Evolutionary conservation across 2,888 invertebrate species (phyloP), one percentile per base, ranked within the genome.

Genomic region (Drosophila austrosaltans): DNA sequence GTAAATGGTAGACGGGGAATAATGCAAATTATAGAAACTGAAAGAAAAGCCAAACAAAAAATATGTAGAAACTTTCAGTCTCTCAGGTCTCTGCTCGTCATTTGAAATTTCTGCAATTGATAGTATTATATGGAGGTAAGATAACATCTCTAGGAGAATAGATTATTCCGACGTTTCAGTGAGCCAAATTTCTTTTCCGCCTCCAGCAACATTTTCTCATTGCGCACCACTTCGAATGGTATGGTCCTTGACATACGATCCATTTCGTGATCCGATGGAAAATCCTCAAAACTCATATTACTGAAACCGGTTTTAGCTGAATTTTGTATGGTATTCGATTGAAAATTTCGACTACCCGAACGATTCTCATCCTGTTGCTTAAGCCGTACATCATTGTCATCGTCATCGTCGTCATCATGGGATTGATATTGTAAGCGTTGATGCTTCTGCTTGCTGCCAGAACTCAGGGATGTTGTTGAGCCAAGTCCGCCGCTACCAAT

Each of bases 201-300:
- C 77, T 93, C 94, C 16, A 91, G 75, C 32, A 93, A 91, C 82
- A 91, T 91, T 75, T 93, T 93, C 40, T 93, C 93, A 78, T 93
- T 93, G 48, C 94, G 92, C 25, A 95, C 93, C 7, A 95, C 95
- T 87, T 95, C 95, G 81, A 95, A 95, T 0, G 95, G 95, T 60
- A 94, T 93, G n/a, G 93, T 92, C 69, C 89, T 88, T 20, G 91
- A 89, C 76, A 90, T 83, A 39, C 91, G 90, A 80, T 92, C 92
- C 69, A 92, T 91, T 70, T 94, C 93, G 82, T 95, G 95, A 82
- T 95, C 95, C 30, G 94, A 95, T 2, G 95, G 94, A 85, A 95
- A 95, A 91, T 96, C 95, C 89, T 96, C 95, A 82, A 96, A 96
- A 86, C 95, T 96, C 95, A 96, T 94, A 81, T 96, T 96, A 82